A percentile compares a stretch with the other conserved stretches of the same genome.
Evolutionary conservation across 53 echinoderm and acorn worm genomes (phyloP).

Genomic region (Mesocentrotus franciscanus): DNA sequence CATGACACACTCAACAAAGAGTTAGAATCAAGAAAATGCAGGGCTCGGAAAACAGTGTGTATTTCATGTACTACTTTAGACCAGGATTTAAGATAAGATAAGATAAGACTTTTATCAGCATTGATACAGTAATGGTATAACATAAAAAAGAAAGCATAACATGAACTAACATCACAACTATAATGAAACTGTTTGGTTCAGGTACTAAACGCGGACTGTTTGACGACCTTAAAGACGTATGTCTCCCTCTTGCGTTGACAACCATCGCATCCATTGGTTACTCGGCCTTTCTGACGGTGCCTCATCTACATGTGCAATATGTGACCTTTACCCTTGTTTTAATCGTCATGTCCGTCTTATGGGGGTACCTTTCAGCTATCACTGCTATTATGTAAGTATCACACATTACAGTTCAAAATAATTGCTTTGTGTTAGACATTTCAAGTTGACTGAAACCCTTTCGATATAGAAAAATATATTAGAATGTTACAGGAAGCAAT

Average conservation of each 20-base stretch:
- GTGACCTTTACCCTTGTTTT: conserved; percentile 72
- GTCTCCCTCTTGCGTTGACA: conserved; percentile 70
- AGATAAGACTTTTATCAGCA: too few relatives aligned
- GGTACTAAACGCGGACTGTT: conserved; percentile 62
- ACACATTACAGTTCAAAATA: background rate
- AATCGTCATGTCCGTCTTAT: conserved; percentile 73
- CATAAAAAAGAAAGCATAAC: too few relatives aligned
- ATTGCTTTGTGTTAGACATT: background rate
- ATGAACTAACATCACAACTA: too few relatives aligned
- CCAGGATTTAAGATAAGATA: too few relatives aligned
- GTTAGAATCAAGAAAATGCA: too few relatives aligned
- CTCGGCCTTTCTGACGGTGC: conserved; percentile 57
- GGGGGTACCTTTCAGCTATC: conserved; percentile 28
- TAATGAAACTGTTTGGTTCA: background rate
- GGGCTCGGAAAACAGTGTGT: too few relatives aligned
- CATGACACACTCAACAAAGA: too few relatives aligned
- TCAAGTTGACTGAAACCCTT: too few relatives aligned
- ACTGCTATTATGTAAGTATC: conserved; percentile 33
- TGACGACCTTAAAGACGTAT: conserved; percentile 75
- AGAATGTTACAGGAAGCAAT: too few relatives aligned
- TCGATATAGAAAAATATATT: too few relatives aligned
- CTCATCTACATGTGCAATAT: conserved; percentile 75
- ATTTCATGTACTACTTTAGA: too few relatives aligned
- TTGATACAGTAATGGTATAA: too few relatives aligned
- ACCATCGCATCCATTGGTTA: conserved; percentile 63